Evolutionary conservation across 1,140 invertebrate genomes (phyloP), one percentile per base, ranked within the genome.

Genomic region (Melanaphis sacchari): DNA sequence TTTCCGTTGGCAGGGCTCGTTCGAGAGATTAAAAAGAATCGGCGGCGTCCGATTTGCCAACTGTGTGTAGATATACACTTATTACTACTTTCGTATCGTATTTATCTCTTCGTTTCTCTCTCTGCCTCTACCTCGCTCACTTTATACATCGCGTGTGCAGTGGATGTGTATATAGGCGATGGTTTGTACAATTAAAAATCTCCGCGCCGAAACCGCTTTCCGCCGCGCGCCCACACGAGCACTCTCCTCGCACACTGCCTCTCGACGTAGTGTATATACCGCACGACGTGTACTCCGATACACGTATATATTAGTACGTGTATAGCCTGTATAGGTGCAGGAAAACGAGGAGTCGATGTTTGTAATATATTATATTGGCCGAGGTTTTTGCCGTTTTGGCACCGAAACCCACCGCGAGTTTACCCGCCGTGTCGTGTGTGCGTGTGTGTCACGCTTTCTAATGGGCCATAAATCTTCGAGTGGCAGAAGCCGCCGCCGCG

Each of bases 331-430:
- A 36, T 88, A 89, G 87, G 87, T 89, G 46, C 46, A 15, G 46
- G n/a, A 52, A 89, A 89, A 89, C 46, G 21, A 21, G n/a, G 46
- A 88, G 85, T 36, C 43, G n/a, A 52, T 76, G 59, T 76, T n/a
- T 36, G 59, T 36, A 76, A 76, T 89, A 89, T 52, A 49, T 46
- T 88, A 87, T 52, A 52, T 89, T 52, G 88, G 88, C 88, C 88
- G 88, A 54, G 88, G 88, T 89, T 54, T 89, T 89, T 54, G 88
- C 88, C 88, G 88, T 89, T 89, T 89, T 89, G 88, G 88, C 88
- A 89, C 49, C 46, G 88, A 52, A 54, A 54, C 46, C 87, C 87
- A n/a, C 87, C n/a, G n/a, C 84, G 40, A 76, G 59, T 76, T n/a
- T 76, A 76, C 59, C 84, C 82, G 11, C 84, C 43, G 31, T 36